These are phyloP conservation scores for Sarcophaga carnaria DNA, from an alignment of 2,888 invertebrate genomes.

Conservation along the genomic window DNA sequence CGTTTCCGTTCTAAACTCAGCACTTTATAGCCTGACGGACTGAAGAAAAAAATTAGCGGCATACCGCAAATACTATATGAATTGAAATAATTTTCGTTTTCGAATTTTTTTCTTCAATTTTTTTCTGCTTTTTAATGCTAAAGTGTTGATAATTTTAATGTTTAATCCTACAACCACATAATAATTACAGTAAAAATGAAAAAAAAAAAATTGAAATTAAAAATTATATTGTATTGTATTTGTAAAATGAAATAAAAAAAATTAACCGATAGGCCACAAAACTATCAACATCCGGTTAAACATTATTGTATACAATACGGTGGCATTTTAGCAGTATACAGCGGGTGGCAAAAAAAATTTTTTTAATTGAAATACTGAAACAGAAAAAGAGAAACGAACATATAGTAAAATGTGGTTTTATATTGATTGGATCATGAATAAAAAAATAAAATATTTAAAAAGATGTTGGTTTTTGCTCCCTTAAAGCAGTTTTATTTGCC, in stretches of 20 bases:
- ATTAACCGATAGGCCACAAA: slow-evolving; percentile 59
- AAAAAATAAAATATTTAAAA: too few relatives aligned
- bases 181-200: slow-evolving; percentile 22
- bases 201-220: background rate
- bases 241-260: slow-evolving; percentile 3
- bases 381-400: too few relatives aligned
- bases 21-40: slow-evolving; percentile 41
- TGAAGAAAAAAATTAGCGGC: background rate
- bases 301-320: slow-evolving; percentile 6
- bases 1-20: slow-evolving; percentile 65
- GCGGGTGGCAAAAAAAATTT: background rate
- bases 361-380: background rate
- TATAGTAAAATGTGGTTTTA: too few relatives aligned
- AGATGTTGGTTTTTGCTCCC: too few relatives aligned
- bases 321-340: background rate
- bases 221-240: background rate
- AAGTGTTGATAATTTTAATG: slow-evolving; percentile 64
- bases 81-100: slow-evolving; percentile 37
- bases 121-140: slow-evolving; percentile 18
- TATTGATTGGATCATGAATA: too few relatives aligned
- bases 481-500: background rate
- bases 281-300: slow-evolving; percentile 60
- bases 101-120: slow-evolving; percentile 25
- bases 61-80: slow-evolving; percentile 15
- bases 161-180: slow-evolving; percentile 63